Evolutionary conservation across 1,140 invertebrate species (phyloP).

Genomic region (Lamellibrachia luymesi): DNA sequence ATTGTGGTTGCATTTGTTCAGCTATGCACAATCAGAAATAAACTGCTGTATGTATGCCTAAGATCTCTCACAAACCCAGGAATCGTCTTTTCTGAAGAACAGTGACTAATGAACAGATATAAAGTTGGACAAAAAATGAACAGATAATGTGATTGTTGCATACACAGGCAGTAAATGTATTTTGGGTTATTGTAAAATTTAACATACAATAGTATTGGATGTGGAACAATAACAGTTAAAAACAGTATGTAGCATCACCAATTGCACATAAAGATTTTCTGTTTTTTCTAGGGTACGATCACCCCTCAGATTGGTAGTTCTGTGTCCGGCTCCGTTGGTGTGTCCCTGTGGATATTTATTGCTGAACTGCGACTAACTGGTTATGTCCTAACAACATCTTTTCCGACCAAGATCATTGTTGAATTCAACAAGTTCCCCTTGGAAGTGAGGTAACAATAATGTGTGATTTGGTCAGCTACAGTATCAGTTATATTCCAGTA

Average conservation of each 20-base stretch:
- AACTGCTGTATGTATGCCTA: too few species aligned
- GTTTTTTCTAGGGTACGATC: not conserved
- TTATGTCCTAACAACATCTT: not conserved
- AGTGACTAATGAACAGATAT: too few species aligned
- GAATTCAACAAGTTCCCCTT: slow-evolving; percentile 11
- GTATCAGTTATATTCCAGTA: not conserved
- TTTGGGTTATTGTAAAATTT: too few species aligned
- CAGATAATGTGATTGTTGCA: too few species aligned
- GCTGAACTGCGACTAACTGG: not conserved
- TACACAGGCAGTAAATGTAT: too few species aligned
- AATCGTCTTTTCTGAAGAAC: too few species aligned
- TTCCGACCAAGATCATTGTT: not conserved
- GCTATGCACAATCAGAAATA: too few species aligned
- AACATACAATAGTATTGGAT: too few species aligned
- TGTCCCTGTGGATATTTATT: not conserved
- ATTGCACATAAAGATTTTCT: not conserved
- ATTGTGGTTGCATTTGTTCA: too few species aligned
- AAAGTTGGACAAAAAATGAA: too few species aligned
- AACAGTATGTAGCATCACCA: not conserved
- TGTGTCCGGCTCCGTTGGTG: not conserved
- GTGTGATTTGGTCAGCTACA: not conserved
- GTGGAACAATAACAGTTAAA: too few species aligned
- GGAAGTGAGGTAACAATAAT: slow-evolving; percentile 7
- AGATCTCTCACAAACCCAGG: too few species aligned
- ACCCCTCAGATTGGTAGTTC: not conserved